Base-by-base conservation (phyloP, 2,797 vertebrate species). In the Champsocephalus gunnari region DNA sequence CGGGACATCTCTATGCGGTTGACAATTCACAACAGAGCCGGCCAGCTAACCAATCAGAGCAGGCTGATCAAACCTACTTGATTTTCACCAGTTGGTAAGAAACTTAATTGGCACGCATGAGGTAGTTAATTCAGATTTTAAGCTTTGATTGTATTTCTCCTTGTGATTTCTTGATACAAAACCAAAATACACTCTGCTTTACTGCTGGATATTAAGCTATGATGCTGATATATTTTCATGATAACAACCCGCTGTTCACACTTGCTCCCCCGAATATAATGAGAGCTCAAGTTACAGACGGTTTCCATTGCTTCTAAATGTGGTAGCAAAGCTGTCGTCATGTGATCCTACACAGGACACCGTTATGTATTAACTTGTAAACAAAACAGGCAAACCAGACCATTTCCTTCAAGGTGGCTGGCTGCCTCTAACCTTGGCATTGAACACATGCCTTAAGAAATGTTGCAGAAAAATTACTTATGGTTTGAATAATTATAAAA, bases 211-310 rank as follows among this genome's bases (percentile, higher is more conserved):
- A 34, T 47, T 56, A 4, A 60, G 50, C 64, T 41, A 43, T 24
- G 60, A 60, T 81, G 70, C 8, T 56, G 59, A 69, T 51, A 57
- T 60, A 71, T 82, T 53, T 73, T 57, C 57, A 58, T 48, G 13
- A 66, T 45, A 58, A 74, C 80, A 65, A 69, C 66, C 71, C 76
- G 73, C 73, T 56, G 58, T 84, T 85, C 79, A 77, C 83, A 72
- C 78, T 72, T 64, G 56, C 54, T 71, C 38, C 57, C 24, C 41
- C 14, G 69, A 32, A 63, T 28, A 43, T 28, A 61, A 72, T 12
- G 55, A 71, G 17, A 70, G 66, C 72, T 90, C 69, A 12, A 12
- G 59, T 88, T 80, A 74, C 84, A 80, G 7, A 54, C 69, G 28
- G 57, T 63, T 74, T 72, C 2, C 50, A 11, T 1, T 61, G 49